Evolutionary conservation across 2,113 vertebrate genomes (phyloP), one percentile per base, ranked within the genome.

Genomic region (Gopherus flavomarginatus): DNA sequence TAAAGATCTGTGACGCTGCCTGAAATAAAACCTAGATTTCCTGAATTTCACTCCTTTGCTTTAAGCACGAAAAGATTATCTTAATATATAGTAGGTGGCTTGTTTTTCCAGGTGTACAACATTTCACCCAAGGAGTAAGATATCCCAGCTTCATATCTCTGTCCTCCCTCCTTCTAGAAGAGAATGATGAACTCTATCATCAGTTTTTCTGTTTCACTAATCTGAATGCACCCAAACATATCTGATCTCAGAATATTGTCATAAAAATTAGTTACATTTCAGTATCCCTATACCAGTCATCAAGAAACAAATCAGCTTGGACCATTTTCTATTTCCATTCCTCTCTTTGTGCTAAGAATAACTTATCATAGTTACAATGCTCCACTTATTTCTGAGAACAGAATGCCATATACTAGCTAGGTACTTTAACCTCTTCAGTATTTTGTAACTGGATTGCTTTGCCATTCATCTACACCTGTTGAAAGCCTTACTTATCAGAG

Each of bases 401-500:
- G 90, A 27, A 44, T 0, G 1, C 88, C 89, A 35, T 84, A 49
- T 84, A 83, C 92, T 94, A 11, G 2, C 26, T 84, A 92, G 94
- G 82, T 94, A 96, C 75, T 93, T 93, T 94, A 94, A 96, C 96
- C 96, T 97, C 96, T 96, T 90, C 49, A 81, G 57, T 92, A 75
- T 94, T 96, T 69, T 95, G 89, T 50, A 92, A 69, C 19, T 93
- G 93, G 92, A 90, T 91, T 93, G 90, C 87, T 88, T 92, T 84
- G 84, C 87, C 86, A 97, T 97, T 92, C 54, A 83, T 96, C 96
- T 97, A 92, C 86, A 93, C 92, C 94, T 94, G 95, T 93, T 97
- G 95, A 97, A 97, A 96, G 87, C 9, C 54, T 79, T 77, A 93
- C 94, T 97, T 97, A 94, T 95, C 47, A 95, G 92, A 96, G 81